Evolutionary conservation across 1,140 invertebrate genomes (phyloP).

Genomic region (Dendrolimus kikuchii): DNA sequence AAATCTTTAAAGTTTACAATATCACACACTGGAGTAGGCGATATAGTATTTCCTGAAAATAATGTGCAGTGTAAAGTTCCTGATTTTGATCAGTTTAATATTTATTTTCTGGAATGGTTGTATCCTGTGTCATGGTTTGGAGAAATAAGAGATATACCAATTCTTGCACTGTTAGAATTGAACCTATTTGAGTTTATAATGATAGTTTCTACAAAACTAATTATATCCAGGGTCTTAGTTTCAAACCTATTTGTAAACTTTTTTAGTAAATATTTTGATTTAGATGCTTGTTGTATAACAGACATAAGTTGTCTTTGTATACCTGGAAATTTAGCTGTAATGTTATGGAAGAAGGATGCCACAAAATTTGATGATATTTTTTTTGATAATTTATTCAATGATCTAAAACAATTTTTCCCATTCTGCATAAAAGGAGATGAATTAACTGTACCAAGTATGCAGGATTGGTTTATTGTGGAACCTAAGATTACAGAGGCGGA

Average conservation of each 20-base stretch:
- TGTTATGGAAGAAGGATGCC: conserved; percentile 32
- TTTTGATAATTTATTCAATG: conserved; percentile 21
- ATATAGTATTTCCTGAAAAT: conserved; percentile 3
- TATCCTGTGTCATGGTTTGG: conserved; percentile 3
- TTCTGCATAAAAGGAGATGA: conserved; percentile 2
- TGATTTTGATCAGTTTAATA: conserved; percentile 11
- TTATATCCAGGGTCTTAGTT: conserved; percentile 13
- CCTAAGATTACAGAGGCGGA: conserved; percentile 10
- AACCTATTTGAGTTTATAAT: conserved; percentile 28
- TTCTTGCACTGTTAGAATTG: conserved; percentile 14
- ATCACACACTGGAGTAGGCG: conserved; percentile 7
- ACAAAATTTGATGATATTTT: conserved; percentile 39
- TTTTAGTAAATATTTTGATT: conserved; percentile 25
- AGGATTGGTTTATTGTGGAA: conserved; percentile 22
- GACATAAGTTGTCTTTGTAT: conserved; percentile 11
- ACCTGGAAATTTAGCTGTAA: conserved; percentile 25
- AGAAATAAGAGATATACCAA: conserved; percentile 1
- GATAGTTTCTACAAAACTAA: conserved; percentile 9
- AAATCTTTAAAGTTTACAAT: conserved; percentile 26
- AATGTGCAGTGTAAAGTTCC: neutral
- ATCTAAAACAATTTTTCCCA: conserved; percentile 20
- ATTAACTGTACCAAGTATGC: conserved; percentile 3
- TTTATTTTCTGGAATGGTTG: conserved; percentile 23
- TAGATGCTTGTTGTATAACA: conserved; percentile 1
- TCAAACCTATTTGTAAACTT: conserved; percentile 29